Percentiles rank a stretch among this genome's conserved stretches.
phyloP scores from a whole-genome alignment of 2,797 vertebrate species.

The Trichosurus vulpecula region DNA sequence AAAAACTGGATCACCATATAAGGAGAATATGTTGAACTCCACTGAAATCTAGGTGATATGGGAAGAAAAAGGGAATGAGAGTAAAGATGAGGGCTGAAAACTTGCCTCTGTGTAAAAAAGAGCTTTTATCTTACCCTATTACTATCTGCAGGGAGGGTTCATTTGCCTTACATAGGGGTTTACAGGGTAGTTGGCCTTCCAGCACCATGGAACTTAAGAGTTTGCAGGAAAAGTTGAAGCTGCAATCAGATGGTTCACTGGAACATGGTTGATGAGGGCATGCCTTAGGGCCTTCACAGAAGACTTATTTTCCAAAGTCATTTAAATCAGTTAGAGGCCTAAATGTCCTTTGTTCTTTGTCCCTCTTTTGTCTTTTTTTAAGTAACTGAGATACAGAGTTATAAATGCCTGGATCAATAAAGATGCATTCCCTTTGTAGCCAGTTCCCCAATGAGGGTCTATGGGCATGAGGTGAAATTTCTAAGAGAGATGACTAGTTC shows the following conservation, averaged over 20 bases:
- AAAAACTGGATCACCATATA: background rate
- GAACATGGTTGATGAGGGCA: background rate
- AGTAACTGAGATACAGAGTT: background rate
- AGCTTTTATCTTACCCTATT: background rate
- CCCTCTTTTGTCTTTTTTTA: background rate
- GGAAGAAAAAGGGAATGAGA: background rate
- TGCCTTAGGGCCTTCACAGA: background rate
- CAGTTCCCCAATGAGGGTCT: background rate
- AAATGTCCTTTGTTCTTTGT: background rate
- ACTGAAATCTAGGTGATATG: background rate
- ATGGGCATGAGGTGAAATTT: background rate
- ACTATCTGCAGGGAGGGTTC: background rate
- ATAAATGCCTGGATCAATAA: background rate
- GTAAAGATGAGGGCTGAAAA: background rate
- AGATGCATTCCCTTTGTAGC: background rate
- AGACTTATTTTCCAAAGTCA: background rate
- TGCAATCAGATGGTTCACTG: background rate
- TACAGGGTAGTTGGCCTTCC: background rate
- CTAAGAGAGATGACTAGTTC: background rate
- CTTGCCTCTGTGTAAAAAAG: background rate
- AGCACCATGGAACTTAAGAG: background rate
- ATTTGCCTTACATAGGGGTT: background rate
- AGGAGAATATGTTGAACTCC: too few species aligned
- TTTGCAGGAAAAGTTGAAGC: background rate
- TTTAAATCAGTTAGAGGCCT: background rate